A percentile compares a stretch with the other conserved stretches of the same genome.
phyloP scores from a whole-genome alignment of 2,113 vertebrate genomes.

The Misgurnus mizolepis region DNA sequence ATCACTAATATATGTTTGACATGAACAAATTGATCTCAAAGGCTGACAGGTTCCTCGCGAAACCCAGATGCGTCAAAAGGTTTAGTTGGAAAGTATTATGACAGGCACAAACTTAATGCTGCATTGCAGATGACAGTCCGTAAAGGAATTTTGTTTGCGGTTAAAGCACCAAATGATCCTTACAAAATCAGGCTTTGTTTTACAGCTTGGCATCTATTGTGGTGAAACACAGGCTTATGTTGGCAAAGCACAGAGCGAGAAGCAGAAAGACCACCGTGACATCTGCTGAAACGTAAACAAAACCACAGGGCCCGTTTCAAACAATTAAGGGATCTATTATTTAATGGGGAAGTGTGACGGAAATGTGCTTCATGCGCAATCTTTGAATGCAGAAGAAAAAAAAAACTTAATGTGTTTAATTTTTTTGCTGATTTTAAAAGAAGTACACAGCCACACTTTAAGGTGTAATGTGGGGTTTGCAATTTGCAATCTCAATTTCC shows the following conservation, averaged over 20 bases:
- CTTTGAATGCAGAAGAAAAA: too few relatives aligned
- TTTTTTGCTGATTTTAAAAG: neutral
- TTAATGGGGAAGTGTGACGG: neutral
- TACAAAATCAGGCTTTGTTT: slow-evolving; percentile 61
- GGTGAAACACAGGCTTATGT: slow-evolving; percentile 20
- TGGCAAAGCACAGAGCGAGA: slow-evolving; percentile 40
- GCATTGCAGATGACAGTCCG: slow-evolving; percentile 63
- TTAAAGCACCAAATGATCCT: slow-evolving; percentile 53
- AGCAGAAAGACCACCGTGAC: slow-evolving; percentile 31
- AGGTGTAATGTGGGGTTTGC: too few relatives aligned
- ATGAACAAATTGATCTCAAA: slow-evolving; percentile 63
- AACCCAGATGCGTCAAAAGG: slow-evolving; percentile 61
- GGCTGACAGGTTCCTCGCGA: slow-evolving; percentile 47
- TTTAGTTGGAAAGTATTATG: slow-evolving; percentile 65
- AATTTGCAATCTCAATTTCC: too few relatives aligned
- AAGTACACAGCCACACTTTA: too few relatives aligned
- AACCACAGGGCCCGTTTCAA: slow-evolving; percentile 22
- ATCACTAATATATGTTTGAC: slow-evolving; percentile 69
- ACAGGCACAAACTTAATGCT: slow-evolving; percentile 50
- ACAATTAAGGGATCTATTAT: slow-evolving; percentile 22
- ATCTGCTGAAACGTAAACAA: slow-evolving; percentile 47
- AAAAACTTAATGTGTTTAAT: too few relatives aligned
- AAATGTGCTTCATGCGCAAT: neutral
- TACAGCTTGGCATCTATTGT: slow-evolving; percentile 40
- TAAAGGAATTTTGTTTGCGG: slow-evolving; percentile 31